These are phyloP conservation scores for Opisthocomus hoazin DNA, from an alignment of 2,113 vertebrate species.

Conservation along the genomic window DNA sequence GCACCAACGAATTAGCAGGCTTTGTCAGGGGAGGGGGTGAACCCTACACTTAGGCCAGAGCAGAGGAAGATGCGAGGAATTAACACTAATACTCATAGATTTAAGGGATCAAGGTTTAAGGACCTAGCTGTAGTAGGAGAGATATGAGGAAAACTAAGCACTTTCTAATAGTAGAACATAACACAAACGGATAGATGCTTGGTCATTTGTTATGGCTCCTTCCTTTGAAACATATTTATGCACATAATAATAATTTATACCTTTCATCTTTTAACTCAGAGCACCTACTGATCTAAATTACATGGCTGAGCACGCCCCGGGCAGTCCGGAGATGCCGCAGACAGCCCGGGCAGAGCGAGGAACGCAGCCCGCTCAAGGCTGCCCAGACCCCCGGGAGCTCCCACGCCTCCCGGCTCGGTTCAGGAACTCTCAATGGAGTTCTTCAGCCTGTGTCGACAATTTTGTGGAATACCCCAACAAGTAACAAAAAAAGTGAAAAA, in stretches of 20 bases:
- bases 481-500: not conserved
- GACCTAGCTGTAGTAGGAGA: not conserved
- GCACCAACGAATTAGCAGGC: not conserved
- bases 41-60: not conserved
- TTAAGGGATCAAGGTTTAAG: not conserved
- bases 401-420: rapidly evolving
- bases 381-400: not conserved
- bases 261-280: not conserved
- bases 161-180: not conserved
- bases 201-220: not conserved
- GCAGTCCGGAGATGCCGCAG: not conserved
- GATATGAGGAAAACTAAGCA: not conserved
- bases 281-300: not conserved
- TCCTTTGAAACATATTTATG: not conserved
- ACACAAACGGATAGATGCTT: not conserved
- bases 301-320: not conserved
- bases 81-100: not conserved
- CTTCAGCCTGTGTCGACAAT: rapidly evolving
- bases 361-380: not conserved
- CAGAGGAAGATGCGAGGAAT: not conserved
- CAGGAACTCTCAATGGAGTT: not conserved
- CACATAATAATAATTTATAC: not conserved
- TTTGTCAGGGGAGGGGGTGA: not conserved
- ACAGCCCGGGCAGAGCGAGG: not conserved
- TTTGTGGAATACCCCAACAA: not conserved